A percentile compares a stretch with the other conserved stretches of the same genome.
Conservation (phyloP, 2,888 invertebrate genomes). For the Chymomyza amoena region DNA sequence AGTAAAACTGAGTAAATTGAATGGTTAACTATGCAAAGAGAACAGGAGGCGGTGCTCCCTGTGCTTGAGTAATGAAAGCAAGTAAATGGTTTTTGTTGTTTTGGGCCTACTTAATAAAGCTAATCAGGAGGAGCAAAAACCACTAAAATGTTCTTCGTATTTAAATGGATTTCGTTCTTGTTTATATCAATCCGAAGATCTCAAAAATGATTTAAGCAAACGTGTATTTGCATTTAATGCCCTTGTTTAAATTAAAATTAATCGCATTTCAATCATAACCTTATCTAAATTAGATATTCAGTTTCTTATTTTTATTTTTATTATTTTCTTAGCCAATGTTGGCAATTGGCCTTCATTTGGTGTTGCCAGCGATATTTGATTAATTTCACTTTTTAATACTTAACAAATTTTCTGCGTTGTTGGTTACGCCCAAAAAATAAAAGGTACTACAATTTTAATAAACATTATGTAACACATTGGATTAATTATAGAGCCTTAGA, state of each 20-base stretch:
- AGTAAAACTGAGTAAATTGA: too few species aligned
- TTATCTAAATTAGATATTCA: neutral
- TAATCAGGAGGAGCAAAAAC: neutral
- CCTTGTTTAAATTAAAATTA: neutral
- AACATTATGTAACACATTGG: neutral
- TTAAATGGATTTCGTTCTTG: too few species aligned
- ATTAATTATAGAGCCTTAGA: neutral
- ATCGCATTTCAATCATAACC: neutral
- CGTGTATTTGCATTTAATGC: neutral
- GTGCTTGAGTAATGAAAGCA: too few species aligned
- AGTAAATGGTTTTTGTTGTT: too few species aligned
- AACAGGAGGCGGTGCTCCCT: too few species aligned
- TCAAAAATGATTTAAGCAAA: neutral
- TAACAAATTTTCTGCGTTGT: slow-evolving; percentile 19
- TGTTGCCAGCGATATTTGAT: slow-evolving; percentile 26
- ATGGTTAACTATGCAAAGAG: too few species aligned
- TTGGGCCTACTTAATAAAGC: too few species aligned
- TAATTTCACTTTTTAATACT: slow-evolving; percentile 43
- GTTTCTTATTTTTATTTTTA: neutral
- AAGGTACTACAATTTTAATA: neutral
- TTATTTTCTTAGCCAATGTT: neutral
- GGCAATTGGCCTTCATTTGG: slow-evolving; percentile 36
- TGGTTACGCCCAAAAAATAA: neutral
- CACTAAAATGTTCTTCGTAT: neutral
- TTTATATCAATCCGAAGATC: neutral